These are phyloP conservation scores for Dendroctonus valens DNA, from an alignment of 1,140 invertebrate species.

Conservation along the genomic window DNA sequence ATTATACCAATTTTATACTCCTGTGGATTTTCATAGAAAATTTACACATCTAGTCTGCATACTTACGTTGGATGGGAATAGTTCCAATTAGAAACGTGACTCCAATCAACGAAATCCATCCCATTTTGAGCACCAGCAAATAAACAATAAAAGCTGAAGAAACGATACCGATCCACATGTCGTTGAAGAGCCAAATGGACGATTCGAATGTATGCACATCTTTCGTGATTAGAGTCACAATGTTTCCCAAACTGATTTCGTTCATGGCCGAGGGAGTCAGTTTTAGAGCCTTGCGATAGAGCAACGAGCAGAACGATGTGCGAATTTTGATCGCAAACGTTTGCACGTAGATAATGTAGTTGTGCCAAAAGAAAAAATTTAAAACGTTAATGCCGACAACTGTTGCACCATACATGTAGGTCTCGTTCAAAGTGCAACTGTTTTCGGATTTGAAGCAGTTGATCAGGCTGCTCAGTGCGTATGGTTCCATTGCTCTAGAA, in stretches of 20 bases:
- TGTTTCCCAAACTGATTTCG: slow-evolving; percentile 80
- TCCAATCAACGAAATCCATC: slow-evolving; percentile 72
- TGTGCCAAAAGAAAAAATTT: slow-evolving; percentile 55
- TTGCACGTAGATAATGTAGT: slow-evolving; percentile 70
- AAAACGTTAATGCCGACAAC: slow-evolving; percentile 26
- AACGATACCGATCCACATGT: slow-evolving; percentile 77
- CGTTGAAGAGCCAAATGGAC: slow-evolving; percentile 60
- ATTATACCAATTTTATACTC: too few relatives aligned
- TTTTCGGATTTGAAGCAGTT: slow-evolving; percentile 50
- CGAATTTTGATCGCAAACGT: slow-evolving; percentile 79
- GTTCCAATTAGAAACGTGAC: slow-evolving; percentile 74
- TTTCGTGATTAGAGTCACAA: slow-evolving; percentile 90
- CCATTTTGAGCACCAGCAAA: slow-evolving; percentile 74
- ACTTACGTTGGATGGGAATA: slow-evolving; percentile 54
- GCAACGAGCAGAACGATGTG: slow-evolving; percentile 73
- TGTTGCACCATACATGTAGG: slow-evolving; percentile 24
- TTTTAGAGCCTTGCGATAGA: slow-evolving; percentile 78
- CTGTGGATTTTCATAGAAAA: neutral
- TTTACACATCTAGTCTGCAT: neutral
- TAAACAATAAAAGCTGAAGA: slow-evolving; percentile 73
- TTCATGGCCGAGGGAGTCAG: slow-evolving; percentile 69
- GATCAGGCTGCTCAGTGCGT: slow-evolving; percentile 33
- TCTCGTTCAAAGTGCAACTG: slow-evolving; percentile 23
- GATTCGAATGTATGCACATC: slow-evolving; percentile 76
- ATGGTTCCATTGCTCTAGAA: slow-evolving; percentile 35